phyloP scores from a whole-genome alignment of 2,113 vertebrate genomes.

The Brachypodius melanocephalos region DNA sequence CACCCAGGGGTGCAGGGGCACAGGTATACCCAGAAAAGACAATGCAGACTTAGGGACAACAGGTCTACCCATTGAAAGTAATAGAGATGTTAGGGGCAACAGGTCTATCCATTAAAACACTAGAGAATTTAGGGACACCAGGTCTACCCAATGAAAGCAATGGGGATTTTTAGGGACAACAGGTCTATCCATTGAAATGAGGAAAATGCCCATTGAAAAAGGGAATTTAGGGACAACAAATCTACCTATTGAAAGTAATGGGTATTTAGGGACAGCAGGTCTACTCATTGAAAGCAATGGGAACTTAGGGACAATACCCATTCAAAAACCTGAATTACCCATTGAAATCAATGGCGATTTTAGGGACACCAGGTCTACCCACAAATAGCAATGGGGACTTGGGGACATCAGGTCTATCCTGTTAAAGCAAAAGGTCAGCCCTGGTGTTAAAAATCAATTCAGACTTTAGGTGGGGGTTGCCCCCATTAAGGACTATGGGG shows the following conservation, averaged over 20 bases:
- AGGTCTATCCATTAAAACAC: accelerated
- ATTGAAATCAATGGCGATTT: neutral
- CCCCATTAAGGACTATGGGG: no score
- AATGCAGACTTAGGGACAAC: neutral
- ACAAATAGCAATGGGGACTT: no score
- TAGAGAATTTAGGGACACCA: neutral
- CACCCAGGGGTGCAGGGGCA: accelerated
- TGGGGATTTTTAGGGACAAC: no score
- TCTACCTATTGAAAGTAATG: neutral
- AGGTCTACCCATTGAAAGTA: neutral
- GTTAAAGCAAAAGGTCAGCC: neutral
- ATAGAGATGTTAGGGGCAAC: accelerated
- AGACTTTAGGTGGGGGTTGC: no score
- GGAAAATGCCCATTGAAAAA: neutral
- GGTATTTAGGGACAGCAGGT: accelerated
- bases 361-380: neutral
- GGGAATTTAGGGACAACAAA: neutral
- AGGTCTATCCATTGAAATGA: no score
- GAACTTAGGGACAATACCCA: no score
- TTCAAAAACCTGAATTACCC: neutral
- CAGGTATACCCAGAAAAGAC: no score
- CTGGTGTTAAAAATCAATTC: no score
- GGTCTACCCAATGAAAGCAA: neutral
- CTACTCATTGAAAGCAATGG: neutral
- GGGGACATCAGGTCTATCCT: neutral